Conservation (phyloP, 2,113 vertebrate species). For the Takifugu bimaculatus region DNA sequence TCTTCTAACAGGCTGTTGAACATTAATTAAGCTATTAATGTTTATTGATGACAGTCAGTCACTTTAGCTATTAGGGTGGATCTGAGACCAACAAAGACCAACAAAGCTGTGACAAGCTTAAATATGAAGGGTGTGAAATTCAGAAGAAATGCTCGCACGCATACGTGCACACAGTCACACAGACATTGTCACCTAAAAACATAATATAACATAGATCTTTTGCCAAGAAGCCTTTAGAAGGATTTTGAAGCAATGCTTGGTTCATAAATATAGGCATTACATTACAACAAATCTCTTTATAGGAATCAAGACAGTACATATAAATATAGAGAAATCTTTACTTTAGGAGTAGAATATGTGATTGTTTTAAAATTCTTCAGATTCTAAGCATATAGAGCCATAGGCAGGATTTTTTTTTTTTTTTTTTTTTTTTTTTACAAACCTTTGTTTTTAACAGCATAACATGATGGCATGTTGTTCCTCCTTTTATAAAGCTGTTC, state of each 20-base stretch:
- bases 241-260: conserved; percentile 24
- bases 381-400: conserved; percentile 5
- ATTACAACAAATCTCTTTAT: conserved; percentile 41
- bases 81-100: neutral
- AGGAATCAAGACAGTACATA: conserved; percentile 43
- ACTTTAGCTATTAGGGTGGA: neutral
- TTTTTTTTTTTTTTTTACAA: neutral
- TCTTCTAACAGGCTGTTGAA: too few relatives aligned
- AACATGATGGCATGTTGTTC: too few relatives aligned
- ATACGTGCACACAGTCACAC: conserved; percentile 14
- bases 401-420: neutral
- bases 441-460: too few relatives aligned
- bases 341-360: neutral
- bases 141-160: neutral
- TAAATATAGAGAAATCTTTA: conserved; percentile 51
- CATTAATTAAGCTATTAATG: too few relatives aligned
- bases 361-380: neutral
- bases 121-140: neutral
- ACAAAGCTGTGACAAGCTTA: neutral
- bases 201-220: conserved; percentile 32
- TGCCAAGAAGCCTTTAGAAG: conserved; percentile 21
- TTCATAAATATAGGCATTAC: conserved; percentile 61
- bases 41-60: too few relatives aligned
- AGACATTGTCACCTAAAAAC: conserved; percentile 18
- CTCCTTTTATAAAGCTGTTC: too few relatives aligned